These are phyloP conservation scores for Alsophila aescularia DNA, from an alignment of 2,888 invertebrate genomes.

Conservation along the genomic window DNA sequence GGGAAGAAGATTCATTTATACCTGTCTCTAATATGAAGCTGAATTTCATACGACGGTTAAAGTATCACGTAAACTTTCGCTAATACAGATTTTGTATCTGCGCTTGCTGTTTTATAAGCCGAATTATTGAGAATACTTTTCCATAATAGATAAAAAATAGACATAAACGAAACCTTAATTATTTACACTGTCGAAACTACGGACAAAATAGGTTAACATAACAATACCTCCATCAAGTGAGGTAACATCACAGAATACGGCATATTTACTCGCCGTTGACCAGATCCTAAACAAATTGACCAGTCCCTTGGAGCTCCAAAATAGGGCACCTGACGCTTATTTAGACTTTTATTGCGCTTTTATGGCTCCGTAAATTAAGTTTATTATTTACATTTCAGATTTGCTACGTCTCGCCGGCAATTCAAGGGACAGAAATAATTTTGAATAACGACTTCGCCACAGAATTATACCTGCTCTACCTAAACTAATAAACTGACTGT, in stretches of 20 bases:
- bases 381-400: constrained; percentile 40
- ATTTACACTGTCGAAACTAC: constrained; percentile 1
- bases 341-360: constrained; percentile 62
- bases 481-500: background rate
- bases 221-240: constrained; percentile 45
- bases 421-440: constrained; percentile 41
- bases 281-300: constrained; percentile 71
- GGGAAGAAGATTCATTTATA: no score
- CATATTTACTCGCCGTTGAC: constrained; percentile 21
- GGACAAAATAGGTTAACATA: constrained; percentile 13
- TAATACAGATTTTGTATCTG: no score
- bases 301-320: constrained; percentile 45
- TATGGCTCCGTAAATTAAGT: constrained; percentile 51
- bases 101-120: background rate
- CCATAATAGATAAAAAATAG: no score
- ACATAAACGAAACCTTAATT: constrained; percentile 1
- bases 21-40: no score
- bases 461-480: background rate
- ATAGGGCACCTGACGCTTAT: constrained; percentile 44
- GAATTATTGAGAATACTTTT: background rate
- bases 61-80: no score
- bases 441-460: background rate
- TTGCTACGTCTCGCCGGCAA: constrained; percentile 55
- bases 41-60: no score
- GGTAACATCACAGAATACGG: constrained; percentile 31